Base-by-base conservation (phyloP, 2,113 vertebrate genomes). In the Camelus bactrianus region DNA sequence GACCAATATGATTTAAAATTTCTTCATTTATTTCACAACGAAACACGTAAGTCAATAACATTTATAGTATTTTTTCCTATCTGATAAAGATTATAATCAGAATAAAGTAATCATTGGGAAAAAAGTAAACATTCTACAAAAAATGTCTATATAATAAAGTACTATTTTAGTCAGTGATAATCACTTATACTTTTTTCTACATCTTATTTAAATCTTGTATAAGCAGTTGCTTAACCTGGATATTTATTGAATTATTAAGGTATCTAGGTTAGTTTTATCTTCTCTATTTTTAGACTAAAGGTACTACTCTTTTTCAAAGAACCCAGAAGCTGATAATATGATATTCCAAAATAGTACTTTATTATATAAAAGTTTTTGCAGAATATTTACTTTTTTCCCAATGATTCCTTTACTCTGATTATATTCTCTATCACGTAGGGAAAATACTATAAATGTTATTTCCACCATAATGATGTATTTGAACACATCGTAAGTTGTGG, bases 21-120 rank as follows among this genome's bases (percentile, higher is more conserved):
- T 96, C 58, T 52, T 88, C 77, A 81, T 89, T 89, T 95, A 88
- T 73, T 95, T 96, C 28, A 94, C 19, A 88, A 11, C 60, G 60
- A 2, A 86, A 20, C 8, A 85, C n/a, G 1, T 73, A 89, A 54
- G 70, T 82, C 26, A 91, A 3, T 50, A 67, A 92, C 6, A 93
- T 56, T 82, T 62, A 19, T 35, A 24, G 9, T 70, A 65, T 30
- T 95, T 95, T 42, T 93, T 30, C 48, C 46, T 26, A 50, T 1
- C 8, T 79, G 79, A 81, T 2, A 85, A 32, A 92, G n/a, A 94
- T 76, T 86, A 79, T 26, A 89, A 97, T 35, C 38, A 67, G 11
- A 69, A 62, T 52, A 26, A 62, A 91, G 35, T 17, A 77, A 62
- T 93, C 30, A 69, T 0, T 72, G 20, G 62, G 65, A 88, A 81